Base-by-base conservation (phyloP, 2,888 invertebrate genomes). In the Tortrix viridana region DNA sequence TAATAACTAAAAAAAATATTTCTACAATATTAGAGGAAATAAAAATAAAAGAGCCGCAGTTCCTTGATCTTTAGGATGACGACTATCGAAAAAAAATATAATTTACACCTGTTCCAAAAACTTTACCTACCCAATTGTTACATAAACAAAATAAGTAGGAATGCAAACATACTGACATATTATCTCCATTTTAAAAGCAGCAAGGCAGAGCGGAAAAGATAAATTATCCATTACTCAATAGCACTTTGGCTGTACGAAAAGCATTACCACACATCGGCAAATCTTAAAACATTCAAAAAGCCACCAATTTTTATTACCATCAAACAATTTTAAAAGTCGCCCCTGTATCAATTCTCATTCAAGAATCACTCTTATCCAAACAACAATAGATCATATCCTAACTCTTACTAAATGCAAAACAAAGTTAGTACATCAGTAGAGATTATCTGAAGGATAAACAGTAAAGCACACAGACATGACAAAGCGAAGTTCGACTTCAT, bases 381-480 rank as follows among this genome's bases (percentile, higher is more conserved):
- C 4, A 7, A n/a, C n/a, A 47, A n/a, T 7, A 19, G 23, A 5
- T 14, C 22, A 12, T 1, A 14, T 0, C 9, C 19, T 16, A 0
- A 18, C 54, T 32, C n/a, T 16, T 3, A 41, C 7, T 2, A 9
- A 49, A 41, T 3, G 48, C 26, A 60, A 16, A 20, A 32, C 18
- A 7, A 49, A 55, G 16, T 14, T 49, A 12, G 53, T 46, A 38
- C 22, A 26, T 44, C 18, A 55, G 48, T 43, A 58, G 22, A 63
- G 63, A 63, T 63, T 48, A 63, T 63, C 52, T 57, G 41, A 26
- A 48, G 47, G 57, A 63, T 63, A 63, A 63, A 63, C 48, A 53
- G 57, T 53, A 58, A 26, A 12, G 63, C 32, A 63, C 47, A 63
- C 63, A 63, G 63, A 63, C 63, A 63, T 63, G 63, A 63, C 58